Percentiles rank a stretch among this genome's conserved stretches.
Evolutionary conservation across 2,113 vertebrate genomes (phyloP).

Genomic region (Asarcornis scutulata): DNA sequence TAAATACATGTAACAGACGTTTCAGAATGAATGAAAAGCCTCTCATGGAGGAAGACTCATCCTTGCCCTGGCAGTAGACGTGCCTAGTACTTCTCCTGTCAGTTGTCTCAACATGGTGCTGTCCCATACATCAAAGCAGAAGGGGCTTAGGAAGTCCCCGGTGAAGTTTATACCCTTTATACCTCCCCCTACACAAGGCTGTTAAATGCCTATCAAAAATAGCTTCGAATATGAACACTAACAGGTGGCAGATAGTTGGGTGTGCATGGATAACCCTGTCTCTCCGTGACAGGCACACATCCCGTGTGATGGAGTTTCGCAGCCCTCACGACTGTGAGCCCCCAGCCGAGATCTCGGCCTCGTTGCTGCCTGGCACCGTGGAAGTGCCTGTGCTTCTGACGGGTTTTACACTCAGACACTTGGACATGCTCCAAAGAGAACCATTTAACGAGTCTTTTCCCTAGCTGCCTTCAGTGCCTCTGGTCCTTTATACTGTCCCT

Average conservation of each 20-base stretch:
- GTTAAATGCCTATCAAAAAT: background rate
- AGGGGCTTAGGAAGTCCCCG: too few relatives aligned
- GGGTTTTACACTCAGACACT: background rate
- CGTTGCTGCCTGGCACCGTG: background rate
- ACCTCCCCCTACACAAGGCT: background rate
- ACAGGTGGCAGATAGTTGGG: background rate
- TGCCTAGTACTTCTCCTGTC: background rate
- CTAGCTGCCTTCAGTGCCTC: background rate
- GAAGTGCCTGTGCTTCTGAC: background rate
- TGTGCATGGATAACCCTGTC: background rate
- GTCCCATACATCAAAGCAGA: background rate
- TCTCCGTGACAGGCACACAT: fast-evolving
- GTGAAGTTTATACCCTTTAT: background rate
- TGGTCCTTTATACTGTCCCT: background rate
- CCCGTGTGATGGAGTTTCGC: background rate
- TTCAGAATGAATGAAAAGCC: background rate
- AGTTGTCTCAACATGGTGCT: background rate
- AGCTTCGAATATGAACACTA: fast-evolving
- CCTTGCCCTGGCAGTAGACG: too few relatives aligned
- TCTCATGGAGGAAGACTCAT: background rate
- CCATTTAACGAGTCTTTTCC: background rate
- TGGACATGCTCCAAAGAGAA: background rate
- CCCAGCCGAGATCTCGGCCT: background rate
- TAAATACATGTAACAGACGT: background rate
- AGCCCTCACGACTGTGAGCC: too few relatives aligned